Percentiles rank a stretch among this genome's conserved stretches.
These are phyloP conservation scores for Hirundichthys speculiger DNA, from an alignment of 2,113 vertebrate species.

Conservation along the genomic window DNA sequence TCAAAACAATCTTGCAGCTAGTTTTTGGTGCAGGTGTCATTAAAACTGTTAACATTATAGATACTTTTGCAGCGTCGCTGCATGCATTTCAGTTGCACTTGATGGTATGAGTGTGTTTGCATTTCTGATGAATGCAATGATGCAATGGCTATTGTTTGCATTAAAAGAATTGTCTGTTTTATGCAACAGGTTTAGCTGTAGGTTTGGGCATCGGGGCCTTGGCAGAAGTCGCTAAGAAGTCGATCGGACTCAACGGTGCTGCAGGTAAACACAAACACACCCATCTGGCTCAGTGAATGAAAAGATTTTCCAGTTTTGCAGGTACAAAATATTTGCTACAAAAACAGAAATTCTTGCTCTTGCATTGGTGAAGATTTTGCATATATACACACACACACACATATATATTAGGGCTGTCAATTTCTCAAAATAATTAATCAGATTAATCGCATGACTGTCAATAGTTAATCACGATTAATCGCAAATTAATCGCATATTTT, in stretches of 20 bases:
- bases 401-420: too few species aligned
- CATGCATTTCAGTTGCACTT: not conserved
- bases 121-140: not conserved
- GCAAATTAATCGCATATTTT: too few species aligned
- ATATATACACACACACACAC: too few species aligned
- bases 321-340: too few species aligned
- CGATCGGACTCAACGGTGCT: constrained; percentile 83
- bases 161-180: not conserved
- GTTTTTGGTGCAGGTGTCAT: not conserved
- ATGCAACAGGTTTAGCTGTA: constrained; percentile 88
- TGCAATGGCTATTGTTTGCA: not conserved
- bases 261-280: constrained; percentile 76
- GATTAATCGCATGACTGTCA: too few species aligned
- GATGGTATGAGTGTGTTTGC: not conserved
- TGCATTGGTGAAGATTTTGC: too few species aligned
- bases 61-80: not conserved
- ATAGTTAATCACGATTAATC: too few species aligned
- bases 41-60: not conserved
- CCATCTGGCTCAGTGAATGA: not conserved
- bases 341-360: too few species aligned
- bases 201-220: constrained; percentile 93
- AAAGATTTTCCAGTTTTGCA: too few species aligned
- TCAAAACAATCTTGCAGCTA: too few species aligned
- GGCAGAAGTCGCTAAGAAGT: constrained; percentile 97
- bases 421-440: too few species aligned